A percentile compares a stretch with the other conserved stretches of the same genome.
phyloP scores from a whole-genome alignment of 2,888 invertebrate species.

The Tetanocera ferruginea region DNA sequence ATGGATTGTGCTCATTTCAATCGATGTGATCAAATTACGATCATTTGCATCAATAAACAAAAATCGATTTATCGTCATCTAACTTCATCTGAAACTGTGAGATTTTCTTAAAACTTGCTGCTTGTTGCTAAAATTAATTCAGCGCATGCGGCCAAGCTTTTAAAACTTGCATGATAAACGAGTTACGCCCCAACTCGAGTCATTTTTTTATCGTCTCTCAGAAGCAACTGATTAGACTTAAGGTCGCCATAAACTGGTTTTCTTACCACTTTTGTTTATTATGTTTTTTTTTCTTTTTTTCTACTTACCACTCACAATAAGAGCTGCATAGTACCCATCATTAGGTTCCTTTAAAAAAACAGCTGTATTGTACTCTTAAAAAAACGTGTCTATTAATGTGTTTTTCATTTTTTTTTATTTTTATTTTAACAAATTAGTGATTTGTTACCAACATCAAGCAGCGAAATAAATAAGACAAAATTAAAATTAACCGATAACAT shows the following conservation, averaged over 20 bases:
- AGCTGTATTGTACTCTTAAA: neutral
- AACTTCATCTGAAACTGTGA: no score
- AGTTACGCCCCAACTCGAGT: neutral
- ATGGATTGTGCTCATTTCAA: no score
- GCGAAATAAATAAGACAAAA: neutral
- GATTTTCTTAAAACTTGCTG: neutral
- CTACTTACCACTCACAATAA: neutral
- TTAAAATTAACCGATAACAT: neutral
- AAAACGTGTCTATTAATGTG: neutral
- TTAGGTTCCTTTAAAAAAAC: neutral
- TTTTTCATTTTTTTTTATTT: neutral
- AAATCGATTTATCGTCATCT: no score
- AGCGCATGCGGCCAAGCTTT: neutral
- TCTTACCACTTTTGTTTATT: neutral
- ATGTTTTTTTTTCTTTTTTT: neutral
- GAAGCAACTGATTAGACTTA: neutral
- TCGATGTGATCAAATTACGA: no score
- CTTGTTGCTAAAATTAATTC: neutral
- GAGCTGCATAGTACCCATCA: neutral
- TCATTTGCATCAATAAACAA: no score
- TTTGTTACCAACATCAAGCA: neutral
- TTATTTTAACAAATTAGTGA: neutral
- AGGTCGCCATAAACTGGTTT: conserved; percentile 24
- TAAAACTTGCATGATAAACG: neutral
- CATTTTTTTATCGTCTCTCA: neutral